These are phyloP conservation scores for Lycocorax pyrrhopterus DNA, from an alignment of 2,113 vertebrate species.

Conservation along the genomic window DNA sequence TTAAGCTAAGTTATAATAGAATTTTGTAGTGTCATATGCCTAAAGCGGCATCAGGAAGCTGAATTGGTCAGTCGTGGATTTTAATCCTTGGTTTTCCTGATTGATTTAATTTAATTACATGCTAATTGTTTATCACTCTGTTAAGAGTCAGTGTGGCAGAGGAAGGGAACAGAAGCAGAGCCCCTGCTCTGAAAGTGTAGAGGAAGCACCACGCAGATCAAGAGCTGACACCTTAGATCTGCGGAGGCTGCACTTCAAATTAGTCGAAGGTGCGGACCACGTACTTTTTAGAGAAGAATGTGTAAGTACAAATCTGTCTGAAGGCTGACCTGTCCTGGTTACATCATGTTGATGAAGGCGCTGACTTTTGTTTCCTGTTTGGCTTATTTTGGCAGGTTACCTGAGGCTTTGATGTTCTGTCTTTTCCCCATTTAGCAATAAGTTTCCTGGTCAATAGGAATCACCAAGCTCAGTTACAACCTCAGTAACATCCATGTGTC, in stretches of 20 bases:
- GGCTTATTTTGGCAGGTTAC: not conserved
- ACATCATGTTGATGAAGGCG: not conserved
- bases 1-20: not conserved
- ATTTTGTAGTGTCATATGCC: not conserved
- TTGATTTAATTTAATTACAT: not conserved
- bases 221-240: not conserved
- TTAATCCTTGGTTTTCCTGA: not conserved
- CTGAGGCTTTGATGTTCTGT: not conserved
- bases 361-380: not conserved
- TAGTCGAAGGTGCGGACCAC: not conserved
- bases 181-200: not conserved
- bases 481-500: not conserved
- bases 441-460: not conserved
- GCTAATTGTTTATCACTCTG: not conserved
- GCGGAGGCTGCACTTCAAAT: not conserved
- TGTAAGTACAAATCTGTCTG: not conserved
- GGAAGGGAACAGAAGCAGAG: not conserved
- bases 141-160: not conserved
- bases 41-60: fast-evolving
- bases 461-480: not conserved
- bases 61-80: not conserved
- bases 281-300: not conserved
- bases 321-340: not conserved
- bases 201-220: not conserved
- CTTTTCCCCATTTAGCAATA: not conserved